Evolutionary conservation across 2,888 invertebrate genomes (phyloP).

Genomic region (Ophion ventricosus): DNA sequence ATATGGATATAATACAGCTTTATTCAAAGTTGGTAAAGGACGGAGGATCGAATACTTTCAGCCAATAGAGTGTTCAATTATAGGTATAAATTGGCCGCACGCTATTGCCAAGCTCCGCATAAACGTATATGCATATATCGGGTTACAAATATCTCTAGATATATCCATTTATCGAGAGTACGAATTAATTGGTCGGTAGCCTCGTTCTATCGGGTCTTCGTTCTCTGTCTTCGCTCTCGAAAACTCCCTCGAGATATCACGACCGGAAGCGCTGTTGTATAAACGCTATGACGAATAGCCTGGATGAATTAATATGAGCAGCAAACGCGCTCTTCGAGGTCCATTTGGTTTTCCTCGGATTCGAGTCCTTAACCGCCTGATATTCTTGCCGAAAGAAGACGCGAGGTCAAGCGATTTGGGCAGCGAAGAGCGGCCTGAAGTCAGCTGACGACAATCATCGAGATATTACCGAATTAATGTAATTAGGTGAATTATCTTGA

Average conservation of each 20-base stretch:
- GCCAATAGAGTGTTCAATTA: slow-evolving; percentile 61
- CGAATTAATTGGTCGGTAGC: slow-evolving; percentile 66
- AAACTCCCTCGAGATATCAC: slow-evolving; percentile 41
- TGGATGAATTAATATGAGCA: slow-evolving; percentile 42
- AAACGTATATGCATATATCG: slow-evolving; percentile 2
- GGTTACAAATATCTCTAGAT: background rate
- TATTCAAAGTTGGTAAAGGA: slow-evolving; percentile 28
- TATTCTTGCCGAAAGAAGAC: background rate
- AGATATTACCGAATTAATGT: slow-evolving; percentile 39
- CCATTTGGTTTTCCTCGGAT: slow-evolving; percentile 27
- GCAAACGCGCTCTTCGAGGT: slow-evolving; percentile 5
- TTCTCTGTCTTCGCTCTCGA: slow-evolving; percentile 33
- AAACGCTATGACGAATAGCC: slow-evolving; percentile 53
- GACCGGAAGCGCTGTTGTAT: slow-evolving; percentile 46
- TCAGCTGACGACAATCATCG: slow-evolving; percentile 28
- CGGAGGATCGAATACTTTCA: slow-evolving; percentile 38
- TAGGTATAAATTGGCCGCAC: slow-evolving; percentile 61
- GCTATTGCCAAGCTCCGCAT: slow-evolving; percentile 7
- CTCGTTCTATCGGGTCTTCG: slow-evolving; percentile 56
- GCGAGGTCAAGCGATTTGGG: background rate
- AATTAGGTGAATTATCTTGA: slow-evolving; percentile 51
- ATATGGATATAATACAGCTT: background rate
- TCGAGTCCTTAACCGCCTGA: no score
- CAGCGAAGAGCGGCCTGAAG: background rate
- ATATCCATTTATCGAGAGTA: slow-evolving; percentile 56